Conservation (phyloP, 2,797 vertebrate species). For the Fistularia commersonii region DNA sequence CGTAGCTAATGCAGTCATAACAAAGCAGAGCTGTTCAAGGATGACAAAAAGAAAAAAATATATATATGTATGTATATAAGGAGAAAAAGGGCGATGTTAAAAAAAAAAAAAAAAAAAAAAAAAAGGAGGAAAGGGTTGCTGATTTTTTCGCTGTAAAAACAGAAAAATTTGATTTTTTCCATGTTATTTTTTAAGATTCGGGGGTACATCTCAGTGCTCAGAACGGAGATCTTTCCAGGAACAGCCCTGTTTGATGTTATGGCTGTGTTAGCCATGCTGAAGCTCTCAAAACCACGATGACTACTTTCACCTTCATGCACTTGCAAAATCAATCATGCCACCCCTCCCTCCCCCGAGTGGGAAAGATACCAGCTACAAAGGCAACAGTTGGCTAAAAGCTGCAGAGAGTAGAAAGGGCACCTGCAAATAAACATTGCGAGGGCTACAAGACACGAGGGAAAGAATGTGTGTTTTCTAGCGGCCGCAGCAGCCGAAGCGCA, state of each 20-base stretch:
- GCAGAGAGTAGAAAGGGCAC: slow-evolving; percentile 43
- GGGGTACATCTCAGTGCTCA: no score
- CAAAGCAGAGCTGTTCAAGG: slow-evolving; percentile 82
- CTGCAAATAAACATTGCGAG: slow-evolving; percentile 43
- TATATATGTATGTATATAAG: slow-evolving; percentile 40
- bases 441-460: slow-evolving; percentile 23
- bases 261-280: slow-evolving; percentile 69
- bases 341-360: slow-evolving; percentile 27
- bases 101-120: no score
- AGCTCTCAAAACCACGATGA: slow-evolving; percentile 34
- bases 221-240: slow-evolving; percentile 45
- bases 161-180: slow-evolving; percentile 26
- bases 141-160: slow-evolving; percentile 21
- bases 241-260: slow-evolving; percentile 77
- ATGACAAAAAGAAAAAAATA: slow-evolving; percentile 53
- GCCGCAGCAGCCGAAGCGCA: slow-evolving; percentile 20
- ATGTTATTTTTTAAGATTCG: slow-evolving; percentile 1
- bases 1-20: slow-evolving; percentile 84
- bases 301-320: slow-evolving; percentile 59
- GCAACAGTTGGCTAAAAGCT: slow-evolving; percentile 41
- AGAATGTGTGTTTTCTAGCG: slow-evolving; percentile 22
- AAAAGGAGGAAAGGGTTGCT: slow-evolving; percentile 46
- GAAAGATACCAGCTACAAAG: slow-evolving; percentile 37
- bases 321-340: slow-evolving; percentile 44
- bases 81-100: slow-evolving; percentile 52